Evolutionary conservation across 2,113 vertebrate genomes (phyloP), one percentile per base, ranked within the genome.

Genomic region (Phoenicopterus ruber): DNA sequence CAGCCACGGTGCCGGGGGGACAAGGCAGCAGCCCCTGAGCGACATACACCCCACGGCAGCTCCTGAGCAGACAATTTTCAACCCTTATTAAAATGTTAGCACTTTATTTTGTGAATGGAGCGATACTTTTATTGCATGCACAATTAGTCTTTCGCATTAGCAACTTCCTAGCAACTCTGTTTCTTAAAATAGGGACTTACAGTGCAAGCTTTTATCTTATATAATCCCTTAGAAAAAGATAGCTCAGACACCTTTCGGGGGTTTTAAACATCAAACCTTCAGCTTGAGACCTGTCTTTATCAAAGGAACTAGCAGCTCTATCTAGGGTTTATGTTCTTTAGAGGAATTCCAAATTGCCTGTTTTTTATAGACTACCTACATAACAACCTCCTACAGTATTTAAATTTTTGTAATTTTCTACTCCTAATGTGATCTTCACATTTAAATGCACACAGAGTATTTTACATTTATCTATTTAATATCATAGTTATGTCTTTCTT

Each of bases 211-310:
- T 98, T 97, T 96, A 97, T 95, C 96, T 96, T 94, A 94, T 95
- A 83, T 97, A 97, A 96, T 96, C 97, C 96, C 90, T 95, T 95
- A 89, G 61, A 95, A 96, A 94, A 97, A 97, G 97, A 96, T 96
- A 96, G 88, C 90, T 93, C 95, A 97, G 96, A 96, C 88, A 97
- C 94, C 95, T 97, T 96, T 92, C 86, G 94, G 85, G 83, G 96
- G 88, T 96, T 98, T 97, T 97, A 97, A 94, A 97, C 97, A 97
- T 97, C 97, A 98, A 98, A 97, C 93, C 96, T 96, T 97, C 91
- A 96, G 96, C 94, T 95, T 94, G 97, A 98, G 95, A 97, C 93
- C 94, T 97, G 94, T 97, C 97, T 97, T 97, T 97, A 96, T 97
- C 95, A 95, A 97, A 98, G 77, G 84, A 97, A 96, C 93, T 96